phyloP scores from a whole-genome alignment of 1,140 invertebrate species.

The Dreissena rostriformis region DNA sequence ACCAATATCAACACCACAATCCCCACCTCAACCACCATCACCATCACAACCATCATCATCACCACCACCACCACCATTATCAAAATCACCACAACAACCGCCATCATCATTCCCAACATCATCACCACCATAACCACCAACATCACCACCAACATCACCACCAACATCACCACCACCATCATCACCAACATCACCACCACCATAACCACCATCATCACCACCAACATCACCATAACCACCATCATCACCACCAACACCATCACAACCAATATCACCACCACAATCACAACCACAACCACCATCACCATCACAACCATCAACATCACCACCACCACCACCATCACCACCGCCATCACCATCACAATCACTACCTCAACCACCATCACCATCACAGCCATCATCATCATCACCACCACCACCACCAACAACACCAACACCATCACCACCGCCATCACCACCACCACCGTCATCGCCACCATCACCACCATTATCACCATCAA shows the following conservation, averaged over 20 bases:
- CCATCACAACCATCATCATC: constrained; percentile 14
- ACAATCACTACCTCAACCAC: constrained; percentile 7
- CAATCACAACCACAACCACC: constrained; percentile 3
- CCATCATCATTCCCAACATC: not conserved
- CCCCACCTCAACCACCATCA: constrained; percentile 1
- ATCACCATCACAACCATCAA: not conserved
- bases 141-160: not conserved
- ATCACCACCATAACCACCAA: not conserved
- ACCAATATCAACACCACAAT: constrained; percentile 29
- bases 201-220: not conserved
- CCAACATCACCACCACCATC: not conserved
- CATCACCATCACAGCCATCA: not conserved
- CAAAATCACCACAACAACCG: constrained; percentile 14
- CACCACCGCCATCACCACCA: no score
- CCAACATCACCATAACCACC: not conserved
- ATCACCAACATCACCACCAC: not conserved
- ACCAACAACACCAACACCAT: not conserved
- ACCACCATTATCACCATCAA: not conserved
- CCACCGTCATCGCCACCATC: not conserved
- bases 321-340: constrained; percentile 2
- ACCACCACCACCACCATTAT: constrained; percentile 11
- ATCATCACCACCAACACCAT: not conserved
- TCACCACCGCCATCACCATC: not conserved
- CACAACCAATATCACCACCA: not conserved
- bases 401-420: not conserved